Evolutionary conservation across 1,140 invertebrate genomes (phyloP), one percentile per base, ranked within the genome.

Genomic region (Drosophila mojavensis): DNA sequence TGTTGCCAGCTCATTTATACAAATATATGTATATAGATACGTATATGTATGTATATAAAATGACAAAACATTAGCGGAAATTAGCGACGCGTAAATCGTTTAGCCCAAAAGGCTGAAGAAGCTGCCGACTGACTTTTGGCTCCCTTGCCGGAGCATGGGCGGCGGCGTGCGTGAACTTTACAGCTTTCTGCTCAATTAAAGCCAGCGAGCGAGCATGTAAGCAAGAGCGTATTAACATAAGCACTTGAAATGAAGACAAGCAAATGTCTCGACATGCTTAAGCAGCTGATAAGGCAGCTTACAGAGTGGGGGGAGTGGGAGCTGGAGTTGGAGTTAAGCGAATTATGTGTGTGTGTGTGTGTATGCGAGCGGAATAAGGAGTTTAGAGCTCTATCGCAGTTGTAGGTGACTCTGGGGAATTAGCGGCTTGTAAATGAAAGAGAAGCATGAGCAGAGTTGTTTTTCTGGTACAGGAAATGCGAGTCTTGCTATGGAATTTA

Each of bases 51-150:
- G 3, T 15, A 43, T 15, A 65, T 82, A 65, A 83, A 89, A 80
- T 69, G 73, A 76, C 84, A 83, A 39, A 89, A 88, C 83, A 88
- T 88, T 88, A 88, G 75, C 80, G 83, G 74, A 83, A 89, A 88
- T 88, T 88, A 89, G 84, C 84, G 84, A 79, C 69, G 84, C 84
- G 77, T 89, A 89, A 80, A 89, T 83, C 84, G 83, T 73, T 86
- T 88, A 86, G 77, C 79, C 69, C 72, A 69, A 67, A 67, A 54
- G 63, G 71, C 70, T 43, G 55, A 65, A 24, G 62, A 39, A 45
- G 13, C 30, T 7, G 10, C 20, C 3, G 20, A 17, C 9, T 10
- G 20, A 11, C 20, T 20, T 28, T 74, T 69, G 60, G 36, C 30
- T 60, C 13, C 39, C 10, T 33, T 47, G 51, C 54, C 47, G 39